These are phyloP conservation scores for Poeciliopsis turneri DNA, from an alignment of 2,797 vertebrate species.

Conservation along the genomic window DNA sequence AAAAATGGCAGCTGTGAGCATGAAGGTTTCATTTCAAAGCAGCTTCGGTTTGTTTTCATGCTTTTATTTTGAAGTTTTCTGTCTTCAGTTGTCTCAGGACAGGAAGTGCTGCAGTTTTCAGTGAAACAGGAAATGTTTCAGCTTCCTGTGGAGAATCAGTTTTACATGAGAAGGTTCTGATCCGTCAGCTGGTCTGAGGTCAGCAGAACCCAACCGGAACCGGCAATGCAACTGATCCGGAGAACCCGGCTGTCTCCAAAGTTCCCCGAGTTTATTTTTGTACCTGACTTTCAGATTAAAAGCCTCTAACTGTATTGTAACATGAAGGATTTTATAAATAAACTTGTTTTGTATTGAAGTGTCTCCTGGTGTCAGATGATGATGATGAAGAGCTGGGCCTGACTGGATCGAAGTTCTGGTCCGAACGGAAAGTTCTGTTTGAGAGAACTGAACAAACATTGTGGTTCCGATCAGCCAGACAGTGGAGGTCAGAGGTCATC, in stretches of 20 bases:
- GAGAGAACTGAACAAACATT: not conserved
- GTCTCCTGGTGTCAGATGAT: not conserved
- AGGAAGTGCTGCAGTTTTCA: not conserved
- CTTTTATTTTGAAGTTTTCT: not conserved
- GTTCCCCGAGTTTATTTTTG: not conserved
- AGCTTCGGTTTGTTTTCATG: not conserved
- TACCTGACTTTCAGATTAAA: constrained; percentile 9
- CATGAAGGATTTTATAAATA: constrained; percentile 9
- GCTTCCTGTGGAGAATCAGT: not conserved
- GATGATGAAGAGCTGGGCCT: not conserved
- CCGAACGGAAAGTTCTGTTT: not conserved
- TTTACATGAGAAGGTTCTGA: not conserved
- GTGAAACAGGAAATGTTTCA: not conserved
- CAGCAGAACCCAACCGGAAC: not conserved
- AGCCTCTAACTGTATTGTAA: constrained; percentile 10
- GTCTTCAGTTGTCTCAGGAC: not conserved
- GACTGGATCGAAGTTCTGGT: not conserved
- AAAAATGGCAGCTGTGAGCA: not conserved
- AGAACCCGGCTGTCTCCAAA: not conserved
- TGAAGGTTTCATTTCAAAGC: not conserved
- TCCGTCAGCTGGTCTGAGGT: constrained; percentile 1
- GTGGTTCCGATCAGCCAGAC: not conserved
- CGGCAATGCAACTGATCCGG: constrained; percentile 15
- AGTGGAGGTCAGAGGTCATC: not conserved
- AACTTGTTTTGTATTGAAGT: constrained; percentile 20